Evolutionary conservation across 2,113 vertebrate genomes (phyloP).

Genomic region (Corydoras maculifer): DNA sequence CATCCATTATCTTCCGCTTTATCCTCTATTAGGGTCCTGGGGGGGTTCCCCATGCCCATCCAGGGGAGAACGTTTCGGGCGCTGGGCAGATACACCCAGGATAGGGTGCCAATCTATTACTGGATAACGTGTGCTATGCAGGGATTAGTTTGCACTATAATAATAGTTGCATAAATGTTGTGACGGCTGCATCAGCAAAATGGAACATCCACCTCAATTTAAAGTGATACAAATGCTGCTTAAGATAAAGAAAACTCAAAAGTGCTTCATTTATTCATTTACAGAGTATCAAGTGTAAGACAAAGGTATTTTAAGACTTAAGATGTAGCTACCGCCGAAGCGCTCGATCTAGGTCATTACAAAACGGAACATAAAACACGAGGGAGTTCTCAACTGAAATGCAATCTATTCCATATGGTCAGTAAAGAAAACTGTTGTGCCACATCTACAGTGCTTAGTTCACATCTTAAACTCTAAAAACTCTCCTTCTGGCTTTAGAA

Average conservation of each 20-base stretch:
- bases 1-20: too few relatives aligned
- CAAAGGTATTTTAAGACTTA: constrained; percentile 59
- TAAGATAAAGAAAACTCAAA: constrained; percentile 43
- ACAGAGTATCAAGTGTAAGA: constrained; percentile 55
- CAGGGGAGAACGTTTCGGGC: too few relatives aligned
- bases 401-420: background rate
- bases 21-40: too few relatives aligned
- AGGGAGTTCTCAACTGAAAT: constrained; percentile 1
- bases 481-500: background rate
- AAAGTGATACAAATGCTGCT: too few relatives aligned
- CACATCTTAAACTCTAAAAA: background rate
- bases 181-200: too few relatives aligned
- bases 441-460: background rate
- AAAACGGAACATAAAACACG: constrained; percentile 9
- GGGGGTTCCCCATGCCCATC: too few relatives aligned
- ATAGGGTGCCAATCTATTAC: too few relatives aligned
- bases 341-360: constrained; percentile 36
- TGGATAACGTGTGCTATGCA: too few relatives aligned
- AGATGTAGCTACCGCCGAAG: constrained; percentile 17
- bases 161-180: too few relatives aligned
- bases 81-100: too few relatives aligned
- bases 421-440: background rate
- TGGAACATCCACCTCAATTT: too few relatives aligned
- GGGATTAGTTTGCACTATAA: too few relatives aligned
- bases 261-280: constrained; percentile 53